These are phyloP conservation scores for Burhinus oedicnemus DNA, from an alignment of 2,113 vertebrate genomes.

Conservation along the genomic window DNA sequence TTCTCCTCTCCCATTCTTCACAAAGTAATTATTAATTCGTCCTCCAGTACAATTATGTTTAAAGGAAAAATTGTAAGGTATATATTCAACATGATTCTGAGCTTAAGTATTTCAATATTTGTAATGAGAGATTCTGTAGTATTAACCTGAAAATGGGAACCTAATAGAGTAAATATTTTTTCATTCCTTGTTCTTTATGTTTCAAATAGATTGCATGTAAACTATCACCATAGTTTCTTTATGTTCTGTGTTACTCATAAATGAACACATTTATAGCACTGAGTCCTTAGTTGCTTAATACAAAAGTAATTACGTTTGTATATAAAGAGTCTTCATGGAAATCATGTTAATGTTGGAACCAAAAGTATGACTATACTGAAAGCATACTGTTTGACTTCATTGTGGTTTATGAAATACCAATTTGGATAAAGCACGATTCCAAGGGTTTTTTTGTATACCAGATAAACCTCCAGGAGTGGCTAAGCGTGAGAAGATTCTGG, in stretches of 20 bases:
- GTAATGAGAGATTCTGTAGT: neutral
- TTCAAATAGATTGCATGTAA: neutral
- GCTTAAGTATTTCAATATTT: neutral
- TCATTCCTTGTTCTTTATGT: neutral
- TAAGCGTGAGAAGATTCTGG: neutral
- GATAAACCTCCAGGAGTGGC: neutral
- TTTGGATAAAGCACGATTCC: neutral
- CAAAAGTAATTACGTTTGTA: neutral
- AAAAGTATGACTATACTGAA: neutral
- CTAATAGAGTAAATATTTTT: neutral
- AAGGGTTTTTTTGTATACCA: neutral
- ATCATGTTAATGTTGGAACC: neutral
- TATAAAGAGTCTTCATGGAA: neutral
- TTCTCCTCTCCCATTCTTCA: neutral
- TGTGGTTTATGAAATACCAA: neutral
- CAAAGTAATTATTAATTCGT: neutral
- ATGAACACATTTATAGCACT: neutral
- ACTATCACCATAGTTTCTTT: neutral
- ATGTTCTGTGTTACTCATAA: neutral
- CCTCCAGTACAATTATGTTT: neutral
- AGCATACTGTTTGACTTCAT: neutral
- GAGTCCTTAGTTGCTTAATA: neutral
- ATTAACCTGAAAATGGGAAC: neutral
- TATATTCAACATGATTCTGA: neutral
- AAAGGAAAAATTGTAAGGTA: neutral